These are phyloP conservation scores for Diglossa brunneiventris DNA, from an alignment of 2,113 vertebrate species.

Conservation along the genomic window DNA sequence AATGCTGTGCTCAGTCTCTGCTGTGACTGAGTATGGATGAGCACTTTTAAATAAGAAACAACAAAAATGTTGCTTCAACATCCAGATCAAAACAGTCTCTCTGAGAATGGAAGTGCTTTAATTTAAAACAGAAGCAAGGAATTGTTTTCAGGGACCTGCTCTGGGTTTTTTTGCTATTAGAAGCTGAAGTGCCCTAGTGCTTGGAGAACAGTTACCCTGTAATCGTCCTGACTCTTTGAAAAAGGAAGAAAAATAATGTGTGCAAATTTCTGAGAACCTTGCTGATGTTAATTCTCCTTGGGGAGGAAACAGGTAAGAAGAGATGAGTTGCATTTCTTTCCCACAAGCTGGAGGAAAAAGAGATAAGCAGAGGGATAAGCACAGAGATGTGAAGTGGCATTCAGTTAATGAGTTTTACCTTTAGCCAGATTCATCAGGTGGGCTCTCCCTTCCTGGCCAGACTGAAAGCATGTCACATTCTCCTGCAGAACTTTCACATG, in stretches of 20 bases:
- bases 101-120: neutral
- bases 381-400: neutral
- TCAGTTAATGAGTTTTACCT: neutral
- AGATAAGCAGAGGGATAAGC: neutral
- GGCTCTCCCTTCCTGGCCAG: neutral
- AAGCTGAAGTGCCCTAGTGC: neutral
- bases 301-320: neutral
- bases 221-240: neutral
- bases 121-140: neutral
- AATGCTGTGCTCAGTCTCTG: neutral
- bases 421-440: neutral
- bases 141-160: neutral
- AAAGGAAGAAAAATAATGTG: neutral
- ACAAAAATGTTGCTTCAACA: neutral
- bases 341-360: neutral
- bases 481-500: neutral
- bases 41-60: neutral
- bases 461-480: neutral
- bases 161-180: neutral
- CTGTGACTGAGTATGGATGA: neutral
- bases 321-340: neutral
- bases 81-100: neutral
- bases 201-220: neutral
- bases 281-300: neutral
- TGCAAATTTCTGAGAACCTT: neutral